Conservation (phyloP, 2,888 invertebrate species). For the Diogma glabrata region DNA sequence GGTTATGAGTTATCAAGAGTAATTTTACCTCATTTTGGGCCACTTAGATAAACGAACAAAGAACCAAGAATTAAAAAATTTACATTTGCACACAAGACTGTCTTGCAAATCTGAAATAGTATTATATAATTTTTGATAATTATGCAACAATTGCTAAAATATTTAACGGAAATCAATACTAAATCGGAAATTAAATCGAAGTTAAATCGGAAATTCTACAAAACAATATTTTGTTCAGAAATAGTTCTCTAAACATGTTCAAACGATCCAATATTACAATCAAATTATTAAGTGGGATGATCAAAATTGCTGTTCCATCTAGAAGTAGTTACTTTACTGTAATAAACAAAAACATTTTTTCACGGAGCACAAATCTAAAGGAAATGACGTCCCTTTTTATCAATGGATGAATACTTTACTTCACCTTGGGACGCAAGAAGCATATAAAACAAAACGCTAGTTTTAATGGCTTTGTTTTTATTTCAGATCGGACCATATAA, state of each 20-base stretch:
- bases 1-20: not conserved
- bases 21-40: not conserved
- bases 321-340: not conserved
- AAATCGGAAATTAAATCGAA: too few relatives aligned
- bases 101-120: not conserved
- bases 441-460: too few relatives aligned
- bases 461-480: too few relatives aligned
- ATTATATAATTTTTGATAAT: not conserved
- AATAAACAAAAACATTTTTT: not conserved
- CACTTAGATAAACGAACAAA: not conserved
- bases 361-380: not conserved
- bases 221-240: too few relatives aligned
- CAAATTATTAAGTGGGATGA: not conserved
- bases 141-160: not conserved
- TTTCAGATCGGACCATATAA: not conserved
- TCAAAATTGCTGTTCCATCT: not conserved
- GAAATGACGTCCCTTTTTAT: not conserved
- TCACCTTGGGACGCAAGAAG: not conserved
- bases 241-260: not conserved
- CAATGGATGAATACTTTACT: not conserved
- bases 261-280: not conserved
- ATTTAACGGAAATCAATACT: too few relatives aligned
- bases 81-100: not conserved
- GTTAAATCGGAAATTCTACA: too few relatives aligned
- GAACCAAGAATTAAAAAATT: not conserved